These are phyloP conservation scores for Brachyistius frenatus DNA, from an alignment of 2,113 vertebrate species.

Conservation along the genomic window DNA sequence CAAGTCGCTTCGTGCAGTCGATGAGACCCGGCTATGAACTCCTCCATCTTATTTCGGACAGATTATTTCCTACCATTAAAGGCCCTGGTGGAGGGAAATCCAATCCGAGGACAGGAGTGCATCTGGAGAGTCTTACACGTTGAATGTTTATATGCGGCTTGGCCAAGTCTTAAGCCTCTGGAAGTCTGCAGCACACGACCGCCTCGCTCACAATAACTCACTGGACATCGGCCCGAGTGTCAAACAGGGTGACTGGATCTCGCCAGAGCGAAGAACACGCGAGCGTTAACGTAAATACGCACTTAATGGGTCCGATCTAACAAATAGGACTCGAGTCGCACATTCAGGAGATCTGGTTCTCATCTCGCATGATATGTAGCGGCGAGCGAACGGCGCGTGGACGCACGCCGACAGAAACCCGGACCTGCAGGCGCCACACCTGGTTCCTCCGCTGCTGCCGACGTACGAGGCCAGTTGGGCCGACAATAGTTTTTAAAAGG, in stretches of 20 bases:
- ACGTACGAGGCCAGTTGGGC: constrained; percentile 67
- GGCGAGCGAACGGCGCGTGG: constrained; percentile 8
- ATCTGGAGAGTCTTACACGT: constrained; percentile 82
- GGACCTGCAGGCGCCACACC: constrained; percentile 36
- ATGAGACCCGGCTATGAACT: constrained; percentile 49
- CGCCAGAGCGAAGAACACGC: constrained; percentile 43
- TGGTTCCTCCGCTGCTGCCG: constrained; percentile 29
- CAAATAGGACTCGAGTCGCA: constrained; percentile 13
- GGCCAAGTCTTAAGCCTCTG: constrained; percentile 77
- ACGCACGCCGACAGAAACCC: not conserved
- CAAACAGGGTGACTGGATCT: constrained; percentile 68
- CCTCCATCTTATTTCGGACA: constrained; percentile 40
- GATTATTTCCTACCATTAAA: constrained; percentile 75
- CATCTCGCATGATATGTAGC: constrained; percentile 34
- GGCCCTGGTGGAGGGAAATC: constrained; percentile 65
- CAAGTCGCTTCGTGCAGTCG: not conserved
- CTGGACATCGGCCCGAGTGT: constrained; percentile 52
- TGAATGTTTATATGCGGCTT: constrained; percentile 78
- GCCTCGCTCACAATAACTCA: constrained; percentile 63
- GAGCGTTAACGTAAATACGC: constrained; percentile 53
- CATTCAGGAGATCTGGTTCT: constrained; percentile 64
- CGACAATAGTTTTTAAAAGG: constrained; percentile 65
- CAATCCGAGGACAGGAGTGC: constrained; percentile 64
- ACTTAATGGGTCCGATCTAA: constrained; percentile 47
- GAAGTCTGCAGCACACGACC: constrained; percentile 77